Conservation (phyloP, 2,797 vertebrate species). For the Falco columbarius region DNA sequence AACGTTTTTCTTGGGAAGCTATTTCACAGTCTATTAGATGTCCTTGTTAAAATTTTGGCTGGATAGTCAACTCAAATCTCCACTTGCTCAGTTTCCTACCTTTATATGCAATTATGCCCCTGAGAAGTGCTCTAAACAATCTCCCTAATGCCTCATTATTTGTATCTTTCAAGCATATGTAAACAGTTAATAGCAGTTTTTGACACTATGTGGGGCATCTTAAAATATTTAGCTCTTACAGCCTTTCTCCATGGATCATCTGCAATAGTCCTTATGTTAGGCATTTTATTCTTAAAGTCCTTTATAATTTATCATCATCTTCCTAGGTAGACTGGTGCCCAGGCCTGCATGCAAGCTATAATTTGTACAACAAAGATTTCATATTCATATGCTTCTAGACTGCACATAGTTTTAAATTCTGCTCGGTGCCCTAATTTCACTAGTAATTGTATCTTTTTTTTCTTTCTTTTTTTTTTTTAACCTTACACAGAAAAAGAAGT, state of each 20-base stretch:
- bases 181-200: neutral
- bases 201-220: neutral
- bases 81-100: constrained; percentile 38
- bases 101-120: constrained; percentile 44
- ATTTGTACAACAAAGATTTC: constrained; percentile 32
- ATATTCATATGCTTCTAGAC: constrained; percentile 7
- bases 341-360: neutral
- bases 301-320: constrained; percentile 5
- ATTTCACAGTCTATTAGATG: constrained; percentile 71
- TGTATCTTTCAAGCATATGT: constrained; percentile 2
- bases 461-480: neutral
- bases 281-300: constrained; percentile 1
- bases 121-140: constrained; percentile 4
- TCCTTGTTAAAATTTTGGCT: constrained; percentile 69
- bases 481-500: constrained; percentile 4
- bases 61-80: constrained; percentile 58
- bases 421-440: constrained; percentile 23
- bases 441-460: neutral
- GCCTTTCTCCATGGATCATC: neutral
- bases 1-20: constrained; percentile 48
- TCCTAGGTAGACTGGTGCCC: neutral
- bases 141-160: neutral
- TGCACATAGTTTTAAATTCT: constrained; percentile 14
- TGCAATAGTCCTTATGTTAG: neutral
- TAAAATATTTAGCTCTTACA: neutral